These are phyloP conservation scores for Holacanthus passer DNA, from an alignment of 2,113 vertebrate species.

Conservation along the genomic window DNA sequence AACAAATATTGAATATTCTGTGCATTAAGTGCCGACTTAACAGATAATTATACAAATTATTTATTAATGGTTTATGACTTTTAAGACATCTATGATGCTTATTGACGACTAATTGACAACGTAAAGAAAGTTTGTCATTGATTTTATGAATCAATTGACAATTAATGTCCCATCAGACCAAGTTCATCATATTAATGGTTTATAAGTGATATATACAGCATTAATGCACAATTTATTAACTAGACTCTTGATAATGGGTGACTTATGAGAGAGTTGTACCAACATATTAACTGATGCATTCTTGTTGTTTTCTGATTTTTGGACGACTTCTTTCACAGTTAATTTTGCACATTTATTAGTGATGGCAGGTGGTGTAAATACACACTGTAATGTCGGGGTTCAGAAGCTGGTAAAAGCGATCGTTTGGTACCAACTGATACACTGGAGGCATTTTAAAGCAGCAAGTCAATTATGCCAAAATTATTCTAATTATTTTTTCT, in stretches of 20 bases:
- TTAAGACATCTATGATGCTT: background rate
- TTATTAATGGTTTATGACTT: background rate
- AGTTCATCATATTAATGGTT: background rate
- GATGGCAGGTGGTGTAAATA: background rate
- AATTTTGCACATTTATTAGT: background rate
- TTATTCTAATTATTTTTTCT: background rate
- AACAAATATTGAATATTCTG: too few species aligned
- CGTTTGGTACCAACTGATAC: background rate
- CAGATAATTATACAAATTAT: background rate
- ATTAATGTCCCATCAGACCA: background rate
- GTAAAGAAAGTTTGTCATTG: background rate
- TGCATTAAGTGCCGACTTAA: background rate
- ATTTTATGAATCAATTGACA: background rate
- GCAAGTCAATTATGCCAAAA: background rate
- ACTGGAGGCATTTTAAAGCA: background rate
- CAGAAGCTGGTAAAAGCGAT: background rate
- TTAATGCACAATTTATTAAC: background rate
- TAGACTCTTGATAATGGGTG: background rate
- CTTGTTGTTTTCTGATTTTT: background rate
- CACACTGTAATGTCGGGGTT: background rate
- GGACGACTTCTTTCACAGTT: background rate
- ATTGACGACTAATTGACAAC: background rate
- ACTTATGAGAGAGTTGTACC: too few species aligned
- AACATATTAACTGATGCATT: background rate
- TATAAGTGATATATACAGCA: background rate